Evolutionary conservation across 2,113 vertebrate species (phyloP), one percentile per base, ranked within the genome.

Genomic region (Odontesthes bonariensis): DNA sequence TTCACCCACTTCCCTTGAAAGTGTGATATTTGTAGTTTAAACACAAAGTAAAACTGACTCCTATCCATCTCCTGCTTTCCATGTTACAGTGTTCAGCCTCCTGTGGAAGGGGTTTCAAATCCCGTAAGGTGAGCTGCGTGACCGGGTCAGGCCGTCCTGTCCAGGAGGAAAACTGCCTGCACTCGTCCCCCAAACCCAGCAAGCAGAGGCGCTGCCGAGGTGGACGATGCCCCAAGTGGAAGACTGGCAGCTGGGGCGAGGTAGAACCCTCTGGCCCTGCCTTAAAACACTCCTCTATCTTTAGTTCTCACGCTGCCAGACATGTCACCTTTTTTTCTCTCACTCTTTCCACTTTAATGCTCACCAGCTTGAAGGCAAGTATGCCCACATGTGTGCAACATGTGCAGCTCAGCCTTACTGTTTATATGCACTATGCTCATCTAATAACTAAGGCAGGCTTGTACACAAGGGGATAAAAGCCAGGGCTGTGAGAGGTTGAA

Each of bases 211-310:
- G 95, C 89, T 99, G 97, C 93, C 90, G 95, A 92, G 95, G 96
- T 64, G 95, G 96, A 85, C 92, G 94, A 81, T 99, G 97, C 86
- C 95, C 96, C 73, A 96, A 96, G 85, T 99, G 98, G 97, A 98
- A 96, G 92, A 93, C 94, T 16, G 95, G 95, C 88, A 89, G 92
- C 17, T 99, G 97, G 98, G 96, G 92, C 92, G 95, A 98, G 97
- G 98, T 99, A 95, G 94, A 86, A 61, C 55, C 35, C 60, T 69
- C 8, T 79, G 27, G 69, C 56, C 75, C 9, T 22, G 53, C 40
- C 63, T 12, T 60, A 65, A 83, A 83, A 79, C 73, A 69, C 65
- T 69, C 56, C 31, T 70, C n/a, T 13, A 17, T 23, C 27, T 23
- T 35, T 32, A 49, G 71, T 82, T 82, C 75, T 81, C 81, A 83